phyloP scores from a whole-genome alignment of 2,888 invertebrate genomes.

The Barypeithes pellucidus region DNA sequence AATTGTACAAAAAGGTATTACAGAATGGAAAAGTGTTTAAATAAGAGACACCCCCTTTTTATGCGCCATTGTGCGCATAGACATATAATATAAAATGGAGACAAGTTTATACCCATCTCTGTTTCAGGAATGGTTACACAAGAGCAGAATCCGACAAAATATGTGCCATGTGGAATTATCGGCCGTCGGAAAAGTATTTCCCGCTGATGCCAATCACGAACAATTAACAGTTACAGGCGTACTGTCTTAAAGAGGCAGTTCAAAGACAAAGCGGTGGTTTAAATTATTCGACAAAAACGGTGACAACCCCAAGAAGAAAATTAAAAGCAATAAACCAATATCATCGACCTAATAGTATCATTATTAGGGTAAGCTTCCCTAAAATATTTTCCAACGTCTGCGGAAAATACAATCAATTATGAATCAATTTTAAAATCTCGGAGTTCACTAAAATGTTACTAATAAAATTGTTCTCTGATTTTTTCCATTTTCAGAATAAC shows the following conservation, averaged over 20 bases:
- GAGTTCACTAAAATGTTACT: too few relatives aligned
- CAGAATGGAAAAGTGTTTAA: too few relatives aligned
- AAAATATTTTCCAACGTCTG: too few relatives aligned
- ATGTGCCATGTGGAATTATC: slow-evolving; percentile 77
- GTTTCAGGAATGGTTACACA: slow-evolving; percentile 76
- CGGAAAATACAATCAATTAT: too few relatives aligned
- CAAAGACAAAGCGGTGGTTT: slow-evolving; percentile 25
- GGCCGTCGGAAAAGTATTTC: slow-evolving; percentile 78
- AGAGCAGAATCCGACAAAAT: slow-evolving; percentile 74
- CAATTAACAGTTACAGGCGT: slow-evolving; percentile 42
- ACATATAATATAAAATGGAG: too few relatives aligned
- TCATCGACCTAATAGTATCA: slow-evolving; percentile 2
- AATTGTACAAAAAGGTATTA: too few relatives aligned
- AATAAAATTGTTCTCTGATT: too few relatives aligned
- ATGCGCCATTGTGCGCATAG: too few relatives aligned
- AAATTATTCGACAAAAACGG: slow-evolving; percentile 23
- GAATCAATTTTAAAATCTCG: too few relatives aligned
- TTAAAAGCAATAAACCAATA: slow-evolving; percentile 23
- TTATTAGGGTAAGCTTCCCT: slow-evolving; percentile 5
- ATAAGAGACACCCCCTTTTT: too few relatives aligned
- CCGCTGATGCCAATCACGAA: slow-evolving; percentile 69
- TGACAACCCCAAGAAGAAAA: slow-evolving; percentile 31
- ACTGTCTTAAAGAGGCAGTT: slow-evolving; percentile 42
- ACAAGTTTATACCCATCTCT: too few relatives aligned
- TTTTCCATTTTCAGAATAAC: too few relatives aligned